These are phyloP conservation scores for Philantomba maxwellii DNA, from an alignment of 2,113 vertebrate species.

Conservation along the genomic window DNA sequence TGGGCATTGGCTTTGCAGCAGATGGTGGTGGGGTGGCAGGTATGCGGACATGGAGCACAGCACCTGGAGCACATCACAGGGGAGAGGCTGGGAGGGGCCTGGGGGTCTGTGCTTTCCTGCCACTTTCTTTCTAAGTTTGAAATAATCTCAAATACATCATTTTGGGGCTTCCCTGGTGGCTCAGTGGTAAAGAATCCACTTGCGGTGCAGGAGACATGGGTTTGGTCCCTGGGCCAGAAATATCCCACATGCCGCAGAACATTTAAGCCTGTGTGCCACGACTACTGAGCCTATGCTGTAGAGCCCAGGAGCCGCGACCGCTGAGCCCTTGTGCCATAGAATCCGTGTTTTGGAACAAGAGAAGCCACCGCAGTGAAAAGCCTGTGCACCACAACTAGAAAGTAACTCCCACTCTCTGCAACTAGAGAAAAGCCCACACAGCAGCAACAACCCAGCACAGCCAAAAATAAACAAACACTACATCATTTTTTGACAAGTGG, in stretches of 20 bases:
- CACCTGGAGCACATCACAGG: neutral
- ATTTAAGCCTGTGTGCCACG: neutral
- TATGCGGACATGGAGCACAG: rapidly evolving
- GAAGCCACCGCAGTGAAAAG: neutral
- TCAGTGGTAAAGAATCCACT: neutral
- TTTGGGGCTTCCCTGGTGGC: neutral
- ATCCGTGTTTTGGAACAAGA: neutral
- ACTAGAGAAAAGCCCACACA: neutral
- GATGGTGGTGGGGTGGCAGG: rapidly evolving
- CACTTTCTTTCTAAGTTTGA: neutral
- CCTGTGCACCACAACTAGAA: neutral
- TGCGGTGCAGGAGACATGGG: neutral
- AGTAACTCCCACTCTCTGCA: neutral
- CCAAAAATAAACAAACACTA: neutral
- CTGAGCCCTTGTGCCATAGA: neutral
- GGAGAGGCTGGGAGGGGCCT: rapidly evolving
- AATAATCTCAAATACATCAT: neutral
- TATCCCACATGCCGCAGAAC: neutral
- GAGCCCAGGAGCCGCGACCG: neutral
- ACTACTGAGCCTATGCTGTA: neutral
- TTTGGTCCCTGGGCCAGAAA: neutral
- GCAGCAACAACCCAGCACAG: neutral
- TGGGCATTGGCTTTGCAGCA: neutral
- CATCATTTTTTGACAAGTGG: neutral
- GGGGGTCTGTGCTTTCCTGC: neutral